Evolutionary conservation across 2,113 vertebrate species (phyloP).

Genomic region (Campylorhamphus procurvoides): DNA sequence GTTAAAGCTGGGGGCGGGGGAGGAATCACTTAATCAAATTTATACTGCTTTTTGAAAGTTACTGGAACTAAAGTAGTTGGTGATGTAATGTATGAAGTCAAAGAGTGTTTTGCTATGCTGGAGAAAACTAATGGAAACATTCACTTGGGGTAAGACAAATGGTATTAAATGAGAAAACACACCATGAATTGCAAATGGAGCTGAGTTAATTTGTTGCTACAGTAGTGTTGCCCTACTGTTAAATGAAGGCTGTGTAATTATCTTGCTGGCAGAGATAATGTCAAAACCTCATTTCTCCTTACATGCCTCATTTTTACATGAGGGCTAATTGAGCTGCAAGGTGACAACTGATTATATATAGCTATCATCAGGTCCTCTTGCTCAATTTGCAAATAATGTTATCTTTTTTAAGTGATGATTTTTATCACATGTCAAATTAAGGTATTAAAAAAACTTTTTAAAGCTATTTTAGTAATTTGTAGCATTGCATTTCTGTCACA

Average conservation of each 20-base stretch:
- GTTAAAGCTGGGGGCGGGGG: background rate
- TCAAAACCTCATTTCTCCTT: slow-evolving; percentile 87
- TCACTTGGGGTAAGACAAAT: slow-evolving; percentile 88
- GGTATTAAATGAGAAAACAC: slow-evolving; percentile 88
- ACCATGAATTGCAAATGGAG: slow-evolving; percentile 89
- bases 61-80: slow-evolving; percentile 62
- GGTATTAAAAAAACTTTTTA: slow-evolving; percentile 66
- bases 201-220: slow-evolving; percentile 89
- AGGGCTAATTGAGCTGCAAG: slow-evolving; percentile 87
- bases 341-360: slow-evolving; percentile 86
- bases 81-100: slow-evolving; percentile 75
- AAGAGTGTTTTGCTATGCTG: slow-evolving; percentile 73
- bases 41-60: slow-evolving; percentile 53
- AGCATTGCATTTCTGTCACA: slow-evolving; percentile 36
- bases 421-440: slow-evolving; percentile 75
- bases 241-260: slow-evolving; percentile 89
- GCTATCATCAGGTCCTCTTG: slow-evolving; percentile 76
- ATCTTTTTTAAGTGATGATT: slow-evolving; percentile 74
- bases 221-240: slow-evolving; percentile 88
- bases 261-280: slow-evolving; percentile 87
- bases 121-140: slow-evolving; percentile 82
- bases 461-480: slow-evolving; percentile 63
- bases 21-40: slow-evolving; percentile 18
- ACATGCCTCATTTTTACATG: slow-evolving; percentile 86
- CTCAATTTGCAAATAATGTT: slow-evolving; percentile 79